phyloP scores from a whole-genome alignment of 2,113 vertebrate genomes.

The Grallaria varia region DNA sequence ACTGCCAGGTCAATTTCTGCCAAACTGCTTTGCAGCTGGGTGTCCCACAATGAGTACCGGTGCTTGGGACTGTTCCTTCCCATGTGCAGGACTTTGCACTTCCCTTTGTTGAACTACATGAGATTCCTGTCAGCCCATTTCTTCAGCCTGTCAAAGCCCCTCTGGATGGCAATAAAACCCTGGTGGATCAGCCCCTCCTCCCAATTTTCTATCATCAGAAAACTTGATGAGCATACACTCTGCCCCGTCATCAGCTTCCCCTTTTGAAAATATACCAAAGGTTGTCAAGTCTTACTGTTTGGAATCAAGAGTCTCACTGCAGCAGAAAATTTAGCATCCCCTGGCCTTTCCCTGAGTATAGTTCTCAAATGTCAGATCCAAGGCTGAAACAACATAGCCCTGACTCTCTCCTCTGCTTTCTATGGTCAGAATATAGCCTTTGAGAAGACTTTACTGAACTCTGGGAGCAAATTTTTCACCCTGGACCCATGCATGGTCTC shows the following conservation, averaged over 20 bases:
- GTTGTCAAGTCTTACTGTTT: not conserved
- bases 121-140: not conserved
- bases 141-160: not conserved
- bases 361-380: not conserved
- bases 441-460: not conserved
- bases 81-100: not conserved
- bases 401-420: not conserved
- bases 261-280: not conserved
- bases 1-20: not conserved
- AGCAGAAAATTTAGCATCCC: not conserved
- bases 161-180: not conserved
- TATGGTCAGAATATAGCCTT: not conserved
- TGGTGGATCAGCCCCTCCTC: not conserved
- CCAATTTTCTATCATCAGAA: not conserved
- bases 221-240: not conserved
- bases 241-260: not conserved
- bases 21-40: not conserved
- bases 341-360: not conserved
- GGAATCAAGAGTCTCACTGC: not conserved
- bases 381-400: not conserved
- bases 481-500: not conserved
- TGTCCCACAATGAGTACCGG: accelerated
- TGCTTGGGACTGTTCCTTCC: not conserved
- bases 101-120: not conserved
- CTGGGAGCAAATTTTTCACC: not conserved